phyloP scores from a whole-genome alignment of 2,113 vertebrate species.

The Cyprinus carpio region DNA sequence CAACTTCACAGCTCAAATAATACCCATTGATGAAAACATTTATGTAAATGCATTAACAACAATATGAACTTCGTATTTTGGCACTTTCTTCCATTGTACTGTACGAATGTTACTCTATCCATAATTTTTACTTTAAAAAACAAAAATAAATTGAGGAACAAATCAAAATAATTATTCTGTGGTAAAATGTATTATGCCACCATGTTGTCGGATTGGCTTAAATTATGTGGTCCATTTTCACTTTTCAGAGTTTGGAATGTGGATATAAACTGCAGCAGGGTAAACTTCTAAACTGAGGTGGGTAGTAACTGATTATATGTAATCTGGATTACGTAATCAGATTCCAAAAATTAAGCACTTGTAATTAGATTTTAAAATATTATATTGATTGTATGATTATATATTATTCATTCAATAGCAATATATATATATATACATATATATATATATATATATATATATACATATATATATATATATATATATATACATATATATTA shows the following conservation, averaged over 20 bases:
- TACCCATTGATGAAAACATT: too few relatives aligned
- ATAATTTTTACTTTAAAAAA: neutral
- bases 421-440: too few relatives aligned
- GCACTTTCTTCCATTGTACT: neutral
- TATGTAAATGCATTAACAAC: neutral
- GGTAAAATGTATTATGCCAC: neutral
- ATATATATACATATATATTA: too few relatives aligned
- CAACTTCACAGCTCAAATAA: too few relatives aligned
- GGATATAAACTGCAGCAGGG: neutral
- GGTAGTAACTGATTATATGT: too few relatives aligned
- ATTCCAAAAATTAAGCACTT: too few relatives aligned
- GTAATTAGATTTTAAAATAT: too few relatives aligned
- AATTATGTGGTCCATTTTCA: neutral
- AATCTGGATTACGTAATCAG: too few relatives aligned
- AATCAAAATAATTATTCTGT: neutral
- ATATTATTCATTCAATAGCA: too few relatives aligned
- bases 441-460: too few relatives aligned
- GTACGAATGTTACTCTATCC: neutral
- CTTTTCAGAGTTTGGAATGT: neutral
- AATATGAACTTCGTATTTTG: neutral
- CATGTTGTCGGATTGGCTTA: neutral
- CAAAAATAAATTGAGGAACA: neutral
- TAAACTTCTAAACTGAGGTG: neutral
- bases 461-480: too few relatives aligned
- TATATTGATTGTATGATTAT: too few relatives aligned